Percentiles rank a stretch among this genome's conserved stretches.
These are phyloP conservation scores for Aricia agestis DNA, from an alignment of 1,140 invertebrate genomes.

Conservation along the genomic window DNA sequence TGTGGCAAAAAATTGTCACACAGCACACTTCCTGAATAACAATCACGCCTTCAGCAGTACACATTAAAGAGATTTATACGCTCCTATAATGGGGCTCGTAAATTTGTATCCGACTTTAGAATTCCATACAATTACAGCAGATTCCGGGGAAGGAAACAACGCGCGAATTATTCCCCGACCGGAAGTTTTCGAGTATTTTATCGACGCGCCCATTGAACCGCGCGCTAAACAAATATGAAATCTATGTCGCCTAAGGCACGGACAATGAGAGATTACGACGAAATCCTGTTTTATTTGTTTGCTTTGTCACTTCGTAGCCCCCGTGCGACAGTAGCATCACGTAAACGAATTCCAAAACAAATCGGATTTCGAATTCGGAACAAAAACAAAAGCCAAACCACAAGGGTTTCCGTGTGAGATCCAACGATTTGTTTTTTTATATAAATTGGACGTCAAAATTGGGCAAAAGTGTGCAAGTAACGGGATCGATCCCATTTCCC, in stretches of 20 bases:
- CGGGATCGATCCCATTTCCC: slow-evolving; percentile 22
- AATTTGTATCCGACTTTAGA: slow-evolving; percentile 62
- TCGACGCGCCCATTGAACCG: slow-evolving; percentile 51
- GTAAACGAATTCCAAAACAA: slow-evolving; percentile 27
- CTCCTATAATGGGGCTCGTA: slow-evolving; percentile 54
- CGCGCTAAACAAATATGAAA: slow-evolving; percentile 64
- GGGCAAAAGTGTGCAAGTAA: slow-evolving; percentile 30
- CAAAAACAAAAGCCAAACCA: slow-evolving; percentile 25
- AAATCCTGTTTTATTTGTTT: slow-evolving; percentile 74
- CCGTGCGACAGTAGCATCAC: slow-evolving; percentile 33
- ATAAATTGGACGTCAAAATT: slow-evolving; percentile 33
- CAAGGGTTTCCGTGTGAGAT: slow-evolving; percentile 35
- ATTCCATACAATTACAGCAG: slow-evolving; percentile 50
- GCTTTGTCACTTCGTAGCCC: slow-evolving; percentile 39
- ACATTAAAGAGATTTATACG: slow-evolving; percentile 67
- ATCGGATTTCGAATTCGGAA: neutral
- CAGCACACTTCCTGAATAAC: slow-evolving; percentile 26
- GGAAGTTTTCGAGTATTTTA: slow-evolving; percentile 70
- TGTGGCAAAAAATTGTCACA: slow-evolving; percentile 37
- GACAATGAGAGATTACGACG: slow-evolving; percentile 63
- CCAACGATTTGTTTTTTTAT: slow-evolving; percentile 34
- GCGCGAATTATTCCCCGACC: slow-evolving; percentile 61
- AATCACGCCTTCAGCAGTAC: slow-evolving; percentile 50
- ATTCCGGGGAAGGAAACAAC: slow-evolving; percentile 65
- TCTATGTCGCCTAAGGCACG: slow-evolving; percentile 53